These are phyloP conservation scores for Microplitis manilae DNA, from an alignment of 2,888 invertebrate species.

Conservation along the genomic window DNA sequence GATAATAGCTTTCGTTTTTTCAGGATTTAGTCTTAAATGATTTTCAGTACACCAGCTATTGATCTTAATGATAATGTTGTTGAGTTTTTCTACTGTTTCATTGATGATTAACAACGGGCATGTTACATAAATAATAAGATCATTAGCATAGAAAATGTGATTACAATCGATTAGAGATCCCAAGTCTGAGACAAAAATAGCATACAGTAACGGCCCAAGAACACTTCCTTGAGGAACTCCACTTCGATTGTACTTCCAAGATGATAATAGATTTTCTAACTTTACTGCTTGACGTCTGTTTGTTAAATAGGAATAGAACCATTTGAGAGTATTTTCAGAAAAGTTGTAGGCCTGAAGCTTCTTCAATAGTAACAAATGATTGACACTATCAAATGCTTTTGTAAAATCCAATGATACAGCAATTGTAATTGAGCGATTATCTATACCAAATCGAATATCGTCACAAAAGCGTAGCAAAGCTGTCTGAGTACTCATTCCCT, in stretches of 20 bases:
- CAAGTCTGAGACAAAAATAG: neutral
- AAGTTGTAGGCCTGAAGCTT: neutral
- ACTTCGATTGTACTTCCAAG: neutral
- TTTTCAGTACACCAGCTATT: neutral
- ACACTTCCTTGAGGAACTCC: constrained; percentile 13
- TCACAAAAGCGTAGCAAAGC: constrained; percentile 17
- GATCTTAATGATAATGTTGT: neutral
- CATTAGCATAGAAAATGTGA: neutral
- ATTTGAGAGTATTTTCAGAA: neutral
- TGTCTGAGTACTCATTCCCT: constrained; percentile 9
- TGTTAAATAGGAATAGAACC: neutral
- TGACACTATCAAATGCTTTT: constrained; percentile 16
- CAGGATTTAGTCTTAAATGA: constrained; percentile 4
- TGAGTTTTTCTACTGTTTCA: neutral
- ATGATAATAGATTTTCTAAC: neutral
- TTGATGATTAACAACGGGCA: neutral
- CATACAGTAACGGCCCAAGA: constrained; percentile 5
- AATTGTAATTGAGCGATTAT: constrained; percentile 25
- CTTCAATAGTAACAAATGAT: neutral
- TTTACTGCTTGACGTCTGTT: neutral
- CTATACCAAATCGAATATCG: constrained; percentile 11
- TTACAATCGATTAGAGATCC: neutral
- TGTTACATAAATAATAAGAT: neutral
- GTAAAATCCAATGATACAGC: constrained; percentile 30
- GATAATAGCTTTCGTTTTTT: constrained; percentile 23